Evolutionary conservation across 1,140 invertebrate genomes (phyloP).

Genomic region (Neodiprion lecontei): DNA sequence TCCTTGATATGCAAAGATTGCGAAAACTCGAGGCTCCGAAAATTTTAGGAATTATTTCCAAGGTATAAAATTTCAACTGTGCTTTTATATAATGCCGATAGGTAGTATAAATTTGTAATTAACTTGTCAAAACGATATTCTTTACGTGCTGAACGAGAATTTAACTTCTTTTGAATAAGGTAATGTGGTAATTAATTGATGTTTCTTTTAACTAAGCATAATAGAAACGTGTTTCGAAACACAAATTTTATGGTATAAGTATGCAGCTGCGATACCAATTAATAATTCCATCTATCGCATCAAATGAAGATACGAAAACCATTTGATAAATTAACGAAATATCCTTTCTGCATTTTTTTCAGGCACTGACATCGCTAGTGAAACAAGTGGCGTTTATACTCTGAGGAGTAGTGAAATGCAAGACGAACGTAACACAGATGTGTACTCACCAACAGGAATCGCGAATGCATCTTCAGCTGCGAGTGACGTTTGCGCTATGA

Average conservation of each 20-base stretch:
- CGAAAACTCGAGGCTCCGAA: no score
- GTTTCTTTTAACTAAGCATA: no score
- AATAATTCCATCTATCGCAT: constrained; percentile 15
- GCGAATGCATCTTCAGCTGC: constrained; percentile 50
- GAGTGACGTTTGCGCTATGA: constrained; percentile 51
- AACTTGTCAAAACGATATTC: no score
- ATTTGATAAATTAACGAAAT: constrained; percentile 20
- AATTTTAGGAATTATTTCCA: no score
- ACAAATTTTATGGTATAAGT: no score
- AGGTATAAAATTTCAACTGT: background rate
- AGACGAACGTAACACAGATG: constrained; percentile 49
- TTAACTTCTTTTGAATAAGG: no score
- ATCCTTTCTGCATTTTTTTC: constrained; percentile 19
- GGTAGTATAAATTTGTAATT: no score
- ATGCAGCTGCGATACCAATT: background rate
- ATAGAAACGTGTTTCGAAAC: no score
- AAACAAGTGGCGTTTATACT: constrained; percentile 80
- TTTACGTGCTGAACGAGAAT: no score
- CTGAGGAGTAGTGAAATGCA: constrained; percentile 74
- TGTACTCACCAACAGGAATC: constrained; percentile 48
- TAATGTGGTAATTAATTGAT: no score
- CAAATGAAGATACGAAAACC: constrained; percentile 2
- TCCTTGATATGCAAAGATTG: background rate
- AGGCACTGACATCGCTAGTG: constrained; percentile 64
- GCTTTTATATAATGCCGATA: background rate